Base-by-base conservation (phyloP, 2,797 vertebrate genomes). In the Diplodus puntazzo region DNA sequence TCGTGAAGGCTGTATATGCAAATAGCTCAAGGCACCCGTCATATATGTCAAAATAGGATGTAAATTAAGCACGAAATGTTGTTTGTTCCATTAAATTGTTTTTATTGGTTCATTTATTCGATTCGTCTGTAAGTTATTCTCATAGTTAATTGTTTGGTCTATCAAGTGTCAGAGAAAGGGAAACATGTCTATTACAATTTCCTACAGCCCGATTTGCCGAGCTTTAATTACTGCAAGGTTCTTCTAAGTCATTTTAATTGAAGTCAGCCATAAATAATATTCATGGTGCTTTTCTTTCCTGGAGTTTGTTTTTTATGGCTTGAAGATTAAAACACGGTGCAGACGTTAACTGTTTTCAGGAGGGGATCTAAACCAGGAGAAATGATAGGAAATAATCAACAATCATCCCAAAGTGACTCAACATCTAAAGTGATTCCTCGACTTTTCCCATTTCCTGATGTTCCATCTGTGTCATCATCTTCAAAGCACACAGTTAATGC, bases 381-480 rank as follows among this genome's bases (percentile, higher is more conserved):
- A 73, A 61, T 18, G 11, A 67, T 42, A 72, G 34, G 59, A 75
- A 79, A 69, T 30, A 48, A 73, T 62, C 23, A 34, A 54, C 55
- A 53, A 30, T 45, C 71, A 64, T 68, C 12, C 59, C 64, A 7
- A 77, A 80, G 76, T 64, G 30, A 62, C 69, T 66, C 4, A 11
- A 42, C 62, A 17, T 79, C 27, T 43, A 20, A 70, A 76, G 21
- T 0, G 0, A 45, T 70, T 34, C 34, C 68, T 75, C 52, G 60
- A 74, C 58, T 77, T 87, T 75, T 79, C 75, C 85, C 65, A 77
- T 76, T 78, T 83, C 79, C 50, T 66, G 72, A 82, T 82, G 55
- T 70, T 85, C 77, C 81, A 73, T 86, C 84, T 82, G 71, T 82
- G 73, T 82, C 87, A 75, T 85, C 75, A 86, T 74, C 85, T 91